Percentiles rank a stretch among this genome's conserved stretches.
These are phyloP conservation scores for Spodoptera exigua DNA, from an alignment of 2,888 invertebrate genomes.

Conservation along the genomic window DNA sequence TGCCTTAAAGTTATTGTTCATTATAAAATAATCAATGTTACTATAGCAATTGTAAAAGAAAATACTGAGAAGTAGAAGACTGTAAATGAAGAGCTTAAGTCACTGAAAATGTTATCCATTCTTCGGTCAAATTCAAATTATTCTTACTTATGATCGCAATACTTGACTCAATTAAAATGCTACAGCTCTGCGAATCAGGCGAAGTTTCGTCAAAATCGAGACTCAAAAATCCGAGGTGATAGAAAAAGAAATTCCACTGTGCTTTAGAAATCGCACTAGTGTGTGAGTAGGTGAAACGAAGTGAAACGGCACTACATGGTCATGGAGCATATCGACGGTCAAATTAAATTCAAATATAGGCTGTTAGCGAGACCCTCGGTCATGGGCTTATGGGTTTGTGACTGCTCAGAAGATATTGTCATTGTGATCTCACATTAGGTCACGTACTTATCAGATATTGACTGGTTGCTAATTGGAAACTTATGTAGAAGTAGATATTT, in stretches of 20 bases:
- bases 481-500: no score
- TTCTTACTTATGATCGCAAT: conserved; percentile 7
- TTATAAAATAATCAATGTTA: neutral
- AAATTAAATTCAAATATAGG: conserved; percentile 81
- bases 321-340: conserved; percentile 84
- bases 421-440: no score
- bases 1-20: conserved; percentile 10
- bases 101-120: no score
- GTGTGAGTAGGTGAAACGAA: conserved; percentile 77
- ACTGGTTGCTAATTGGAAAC: neutral
- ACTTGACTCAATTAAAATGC: conserved; percentile 41
- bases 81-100: no score
- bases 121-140: conserved; percentile 10
- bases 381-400: conserved; percentile 46
- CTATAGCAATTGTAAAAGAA: no score
- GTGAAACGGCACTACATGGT: conserved; percentile 82
- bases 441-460: neutral
- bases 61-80: no score
- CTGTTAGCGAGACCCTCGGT: conserved; percentile 60
- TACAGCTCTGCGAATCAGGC: conserved; percentile 31
- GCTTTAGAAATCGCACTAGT: conserved; percentile 77
- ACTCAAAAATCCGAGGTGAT: conserved; percentile 58
- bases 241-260: conserved; percentile 74
- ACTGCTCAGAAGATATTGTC: conserved; percentile 21
- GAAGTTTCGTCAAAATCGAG: conserved; percentile 44